Evolutionary conservation across 2,888 invertebrate species (phyloP).

Genomic region (Lycocerus yunnanus): DNA sequence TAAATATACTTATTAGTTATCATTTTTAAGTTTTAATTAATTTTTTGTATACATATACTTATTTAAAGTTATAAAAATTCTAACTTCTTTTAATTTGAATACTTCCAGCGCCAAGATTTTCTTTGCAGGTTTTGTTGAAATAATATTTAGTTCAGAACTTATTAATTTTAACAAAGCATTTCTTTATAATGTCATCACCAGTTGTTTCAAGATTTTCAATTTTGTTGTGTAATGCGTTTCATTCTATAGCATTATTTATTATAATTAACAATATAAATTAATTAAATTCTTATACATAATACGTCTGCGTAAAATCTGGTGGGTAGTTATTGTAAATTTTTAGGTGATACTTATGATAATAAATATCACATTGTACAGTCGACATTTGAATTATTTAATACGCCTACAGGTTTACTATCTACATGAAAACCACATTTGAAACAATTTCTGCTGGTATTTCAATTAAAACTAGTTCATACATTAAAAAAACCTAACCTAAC

Average conservation of each 20-base stretch:
- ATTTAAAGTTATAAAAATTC: not conserved
- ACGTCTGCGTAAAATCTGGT: too few species aligned
- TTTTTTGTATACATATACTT: too few species aligned
- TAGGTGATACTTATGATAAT: not conserved
- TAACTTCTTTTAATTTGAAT: not conserved
- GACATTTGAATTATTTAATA: not conserved
- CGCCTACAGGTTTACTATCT: too few species aligned
- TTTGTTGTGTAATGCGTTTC: not conserved
- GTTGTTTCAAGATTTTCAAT: not conserved
- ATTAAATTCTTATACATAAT: not conserved
- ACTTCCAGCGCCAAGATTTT: not conserved
- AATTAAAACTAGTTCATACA: too few species aligned
- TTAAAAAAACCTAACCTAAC: too few species aligned
- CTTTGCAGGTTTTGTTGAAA: not conserved
- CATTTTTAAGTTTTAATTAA: too few species aligned
- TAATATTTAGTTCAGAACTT: not conserved
- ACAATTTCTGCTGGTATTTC: too few species aligned
- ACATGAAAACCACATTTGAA: too few species aligned
- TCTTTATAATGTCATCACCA: not conserved
- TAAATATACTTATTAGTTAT: not conserved
- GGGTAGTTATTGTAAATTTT: too few species aligned
- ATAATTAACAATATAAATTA: not conserved
- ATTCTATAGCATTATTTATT: not conserved
- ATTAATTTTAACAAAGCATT: not conserved
- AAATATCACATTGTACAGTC: not conserved